A percentile compares a stretch with the other conserved stretches of the same genome.
Conservation (phyloP, 2,888 invertebrate genomes). For the Drosophila aldrichi region DNA sequence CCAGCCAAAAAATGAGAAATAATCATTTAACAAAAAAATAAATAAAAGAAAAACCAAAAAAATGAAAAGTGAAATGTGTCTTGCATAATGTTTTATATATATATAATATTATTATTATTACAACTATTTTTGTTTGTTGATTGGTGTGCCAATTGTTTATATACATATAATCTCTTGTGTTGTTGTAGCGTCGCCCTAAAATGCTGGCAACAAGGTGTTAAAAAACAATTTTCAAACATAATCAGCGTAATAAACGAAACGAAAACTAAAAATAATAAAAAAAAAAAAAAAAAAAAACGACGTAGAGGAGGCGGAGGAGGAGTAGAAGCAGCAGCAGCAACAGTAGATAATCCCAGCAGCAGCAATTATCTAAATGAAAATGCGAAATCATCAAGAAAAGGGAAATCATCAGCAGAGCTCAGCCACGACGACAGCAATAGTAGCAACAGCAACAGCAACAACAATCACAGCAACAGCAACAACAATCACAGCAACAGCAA, state of each 20-base stretch:
- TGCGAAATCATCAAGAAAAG: slow-evolving; percentile 79
- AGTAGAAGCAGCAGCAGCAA: background rate
- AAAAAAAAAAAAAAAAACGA: background rate
- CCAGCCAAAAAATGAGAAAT: slow-evolving; percentile 38
- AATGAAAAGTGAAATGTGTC: slow-evolving; percentile 50
- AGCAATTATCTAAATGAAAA: slow-evolving; percentile 73
- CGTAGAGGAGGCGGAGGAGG: slow-evolving; percentile 36
- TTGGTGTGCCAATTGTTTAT: slow-evolving; percentile 27
- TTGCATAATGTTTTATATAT: slow-evolving; percentile 39
- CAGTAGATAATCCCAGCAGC: slow-evolving; percentile 19
- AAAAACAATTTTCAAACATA: slow-evolving; percentile 58
- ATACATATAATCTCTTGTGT: slow-evolving; percentile 22
- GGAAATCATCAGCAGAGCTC: slow-evolving; percentile 74
- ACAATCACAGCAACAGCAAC: slow-evolving; percentile 40
- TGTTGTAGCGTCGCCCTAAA: slow-evolving; percentile 48
- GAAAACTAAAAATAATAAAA: slow-evolving; percentile 18
- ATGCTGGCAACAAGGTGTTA: slow-evolving; percentile 64
- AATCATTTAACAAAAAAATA: slow-evolving; percentile 36
- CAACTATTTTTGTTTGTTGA: slow-evolving; percentile 1
- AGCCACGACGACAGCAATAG: slow-evolving; percentile 46
- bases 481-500: slow-evolving; percentile 44
- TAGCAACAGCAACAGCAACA: slow-evolving; percentile 34
- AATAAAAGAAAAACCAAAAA: slow-evolving; percentile 22
- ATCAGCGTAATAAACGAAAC: slow-evolving; percentile 27
- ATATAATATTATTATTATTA: background rate